Conservation (phyloP, 2,888 invertebrate genomes). For the Sympetrum striolatum region DNA sequence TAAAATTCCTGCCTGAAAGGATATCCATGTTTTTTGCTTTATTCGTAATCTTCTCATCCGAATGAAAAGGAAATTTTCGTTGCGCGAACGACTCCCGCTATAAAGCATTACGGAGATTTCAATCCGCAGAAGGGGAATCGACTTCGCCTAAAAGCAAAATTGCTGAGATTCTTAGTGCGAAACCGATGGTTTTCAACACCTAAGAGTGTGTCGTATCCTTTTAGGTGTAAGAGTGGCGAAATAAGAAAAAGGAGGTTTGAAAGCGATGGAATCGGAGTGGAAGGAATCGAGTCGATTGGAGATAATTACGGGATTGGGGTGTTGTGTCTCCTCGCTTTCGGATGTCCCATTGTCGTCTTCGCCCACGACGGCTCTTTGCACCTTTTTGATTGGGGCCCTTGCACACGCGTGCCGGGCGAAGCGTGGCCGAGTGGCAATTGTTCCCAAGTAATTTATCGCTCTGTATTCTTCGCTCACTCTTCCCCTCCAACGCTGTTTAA, state of each 20-base stretch:
- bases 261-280: background rate
- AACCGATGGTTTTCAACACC: no score
- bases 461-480: background rate
- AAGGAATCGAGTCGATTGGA: background rate
- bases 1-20: no score
- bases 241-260: background rate
- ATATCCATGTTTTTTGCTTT: no score
- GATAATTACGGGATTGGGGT: background rate
- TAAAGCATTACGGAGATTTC: no score
- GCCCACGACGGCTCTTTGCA: constrained; percentile 2
- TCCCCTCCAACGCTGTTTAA: background rate
- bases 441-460: background rate
- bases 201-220: no score
- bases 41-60: no score
- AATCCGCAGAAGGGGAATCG: no score
- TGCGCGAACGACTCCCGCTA: no score
- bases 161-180: no score
- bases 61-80: no score
- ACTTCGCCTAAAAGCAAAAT: no score
- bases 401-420: background rate
- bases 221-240: no score
- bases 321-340: background rate
- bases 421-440: background rate
- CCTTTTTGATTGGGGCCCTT: constrained; percentile 23
- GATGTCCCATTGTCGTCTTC: background rate